Evolutionary conservation across 2,888 invertebrate species (phyloP).

Genomic region (Metallyticus violacea): DNA sequence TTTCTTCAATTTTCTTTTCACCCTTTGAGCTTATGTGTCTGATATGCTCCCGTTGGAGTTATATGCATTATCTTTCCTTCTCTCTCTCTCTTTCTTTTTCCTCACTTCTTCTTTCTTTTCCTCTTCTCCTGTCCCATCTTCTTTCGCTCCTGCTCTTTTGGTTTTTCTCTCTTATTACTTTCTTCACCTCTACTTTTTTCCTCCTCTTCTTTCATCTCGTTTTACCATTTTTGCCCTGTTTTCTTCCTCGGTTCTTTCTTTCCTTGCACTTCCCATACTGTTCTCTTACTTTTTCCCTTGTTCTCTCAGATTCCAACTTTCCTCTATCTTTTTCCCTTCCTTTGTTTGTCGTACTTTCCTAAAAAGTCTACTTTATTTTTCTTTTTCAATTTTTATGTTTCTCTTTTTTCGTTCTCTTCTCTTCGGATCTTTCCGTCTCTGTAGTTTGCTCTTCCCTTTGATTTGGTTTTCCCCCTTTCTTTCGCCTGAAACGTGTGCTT

Average conservation of each 20-base stretch:
- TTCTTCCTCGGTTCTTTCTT: not conserved
- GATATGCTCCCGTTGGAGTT: too few species aligned
- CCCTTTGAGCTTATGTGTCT: not conserved
- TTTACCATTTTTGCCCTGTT: not conserved
- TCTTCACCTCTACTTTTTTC: not conserved
- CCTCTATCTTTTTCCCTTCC: too few species aligned
- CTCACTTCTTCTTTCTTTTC: not conserved
- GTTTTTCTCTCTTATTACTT: not conserved
- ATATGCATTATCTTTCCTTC: too few species aligned
- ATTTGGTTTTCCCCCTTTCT: too few species aligned
- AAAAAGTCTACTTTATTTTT: too few species aligned
- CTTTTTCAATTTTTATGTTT: too few species aligned
- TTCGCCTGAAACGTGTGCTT: too few species aligned
- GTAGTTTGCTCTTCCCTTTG: too few species aligned
- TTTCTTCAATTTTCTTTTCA: not conserved
- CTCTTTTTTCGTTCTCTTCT: too few species aligned
- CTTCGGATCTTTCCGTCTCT: too few species aligned
- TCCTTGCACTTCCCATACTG: not conserved
- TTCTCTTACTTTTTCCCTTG: too few species aligned
- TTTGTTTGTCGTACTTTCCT: not conserved
- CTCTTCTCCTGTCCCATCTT: not conserved
- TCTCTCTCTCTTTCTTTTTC: not conserved
- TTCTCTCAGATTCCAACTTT: too few species aligned
- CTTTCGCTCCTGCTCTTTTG: not conserved
- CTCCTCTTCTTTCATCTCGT: not conserved